Percentiles rank a stretch among this genome's conserved stretches.
Evolutionary conservation across 2,888 invertebrate genomes (phyloP).

Genomic region (Perithous albicinctus): DNA sequence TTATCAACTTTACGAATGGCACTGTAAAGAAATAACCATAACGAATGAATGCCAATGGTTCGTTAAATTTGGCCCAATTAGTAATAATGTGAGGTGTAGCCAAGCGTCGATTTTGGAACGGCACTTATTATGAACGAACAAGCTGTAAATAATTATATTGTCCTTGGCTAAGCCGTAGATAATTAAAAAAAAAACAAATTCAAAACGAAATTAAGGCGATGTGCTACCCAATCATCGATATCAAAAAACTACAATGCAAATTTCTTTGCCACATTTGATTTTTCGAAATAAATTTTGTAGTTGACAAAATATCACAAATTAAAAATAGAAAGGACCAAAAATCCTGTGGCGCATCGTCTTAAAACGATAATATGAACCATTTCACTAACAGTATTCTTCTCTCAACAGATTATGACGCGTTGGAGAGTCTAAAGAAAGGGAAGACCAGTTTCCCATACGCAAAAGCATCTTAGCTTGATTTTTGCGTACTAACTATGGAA

Average conservation of each 20-base stretch:
- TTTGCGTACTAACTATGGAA: conserved; percentile 50
- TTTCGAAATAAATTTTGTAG: too few species aligned
- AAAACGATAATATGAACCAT: conserved; percentile 19
- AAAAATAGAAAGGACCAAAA: too few species aligned
- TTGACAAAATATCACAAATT: too few species aligned
- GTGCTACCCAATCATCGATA: too few species aligned
- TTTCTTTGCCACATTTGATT: too few species aligned
- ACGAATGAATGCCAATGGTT: conserved; percentile 34
- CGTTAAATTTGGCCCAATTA: conserved; percentile 31
- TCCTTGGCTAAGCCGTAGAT: conserved; percentile 8
- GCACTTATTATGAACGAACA: background rate
- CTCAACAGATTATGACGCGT: conserved; percentile 82
- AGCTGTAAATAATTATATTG: conserved; percentile 21
- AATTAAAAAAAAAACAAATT: too few species aligned
- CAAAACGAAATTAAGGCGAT: too few species aligned
- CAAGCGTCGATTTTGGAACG: conserved; percentile 17
- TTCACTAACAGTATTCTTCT: conserved; percentile 77
- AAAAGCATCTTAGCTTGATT: conserved; percentile 73
- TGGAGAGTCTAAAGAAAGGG: conserved; percentile 78
- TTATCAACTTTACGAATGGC: conserved; percentile 52
- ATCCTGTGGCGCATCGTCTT: too few species aligned
- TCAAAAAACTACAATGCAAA: conserved; percentile 13
- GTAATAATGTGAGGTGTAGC: conserved; percentile 43
- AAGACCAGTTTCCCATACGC: conserved; percentile 74
- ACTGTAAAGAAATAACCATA: conserved; percentile 33